Conservation (phyloP, 2,888 invertebrate species). For the Eulithis testata region DNA sequence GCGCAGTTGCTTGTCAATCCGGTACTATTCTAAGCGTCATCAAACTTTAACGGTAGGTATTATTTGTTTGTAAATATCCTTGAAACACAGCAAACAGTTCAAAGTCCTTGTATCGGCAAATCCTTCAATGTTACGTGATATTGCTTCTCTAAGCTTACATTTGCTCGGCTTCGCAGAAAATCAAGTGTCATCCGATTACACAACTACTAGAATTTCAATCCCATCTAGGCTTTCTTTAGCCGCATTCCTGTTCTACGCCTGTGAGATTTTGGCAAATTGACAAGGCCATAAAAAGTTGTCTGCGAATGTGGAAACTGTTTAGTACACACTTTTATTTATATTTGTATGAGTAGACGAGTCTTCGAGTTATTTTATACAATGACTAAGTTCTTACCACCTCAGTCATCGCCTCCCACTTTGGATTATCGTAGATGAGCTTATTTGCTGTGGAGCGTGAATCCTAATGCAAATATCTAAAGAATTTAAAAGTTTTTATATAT, state of each 20-base stretch:
- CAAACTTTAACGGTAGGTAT: constrained; percentile 1
- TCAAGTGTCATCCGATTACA: constrained; percentile 20
- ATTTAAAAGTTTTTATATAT: no score
- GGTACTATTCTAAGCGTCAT: constrained; percentile 2
- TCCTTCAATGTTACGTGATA: constrained; percentile 17
- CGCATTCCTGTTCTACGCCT: constrained; percentile 9
- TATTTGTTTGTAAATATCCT: constrained; percentile 11
- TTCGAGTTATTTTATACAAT: constrained; percentile 5
- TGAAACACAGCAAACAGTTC: constrained; percentile 4
- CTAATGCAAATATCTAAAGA: no score
- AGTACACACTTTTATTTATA: constrained; percentile 22
- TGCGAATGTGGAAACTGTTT: constrained; percentile 21
- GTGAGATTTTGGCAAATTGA: constrained; percentile 28
- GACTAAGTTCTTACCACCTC: constrained; percentile 14
- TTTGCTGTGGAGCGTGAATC: neutral
- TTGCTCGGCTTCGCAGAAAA: constrained; percentile 21
- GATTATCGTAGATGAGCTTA: constrained; percentile 1
- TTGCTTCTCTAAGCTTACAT: constrained; percentile 15
- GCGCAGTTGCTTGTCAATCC: constrained; percentile 6
- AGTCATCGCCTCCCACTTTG: constrained; percentile 13
- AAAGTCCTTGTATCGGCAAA: constrained; percentile 8
- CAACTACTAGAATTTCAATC: constrained; percentile 12
- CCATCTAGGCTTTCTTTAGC: constrained; percentile 12
- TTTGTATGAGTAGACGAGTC: constrained; percentile 20
- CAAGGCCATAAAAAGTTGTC: constrained; percentile 34